Conservation (phyloP, 2,888 invertebrate genomes). For the Argyresthia goedartella region DNA sequence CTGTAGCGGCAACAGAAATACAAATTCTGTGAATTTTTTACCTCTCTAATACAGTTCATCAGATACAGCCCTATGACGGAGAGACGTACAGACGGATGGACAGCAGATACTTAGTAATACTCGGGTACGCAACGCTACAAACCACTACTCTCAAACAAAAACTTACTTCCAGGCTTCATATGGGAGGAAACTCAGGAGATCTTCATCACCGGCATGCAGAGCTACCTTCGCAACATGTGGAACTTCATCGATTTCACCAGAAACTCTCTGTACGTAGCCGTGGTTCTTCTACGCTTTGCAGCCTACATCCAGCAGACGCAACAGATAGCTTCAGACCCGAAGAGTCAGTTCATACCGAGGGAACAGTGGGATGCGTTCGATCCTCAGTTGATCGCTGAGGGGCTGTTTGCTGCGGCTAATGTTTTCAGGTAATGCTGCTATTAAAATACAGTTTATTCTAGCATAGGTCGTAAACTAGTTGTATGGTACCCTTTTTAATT, state of each 20-base stretch:
- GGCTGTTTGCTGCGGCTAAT: slow-evolving; percentile 94
- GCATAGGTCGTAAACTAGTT: too few relatives aligned
- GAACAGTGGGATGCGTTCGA: slow-evolving; percentile 94
- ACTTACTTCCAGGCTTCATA: slow-evolving; percentile 76
- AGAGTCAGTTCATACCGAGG: slow-evolving; percentile 81
- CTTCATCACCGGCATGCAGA: slow-evolving; percentile 86
- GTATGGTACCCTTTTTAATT: too few relatives aligned
- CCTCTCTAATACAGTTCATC: too few relatives aligned
- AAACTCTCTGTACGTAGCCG: slow-evolving; percentile 86
- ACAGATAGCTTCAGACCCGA: slow-evolving; percentile 77
- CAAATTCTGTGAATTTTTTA: too few relatives aligned
- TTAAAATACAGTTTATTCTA: too few relatives aligned
- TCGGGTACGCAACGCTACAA: too few relatives aligned
- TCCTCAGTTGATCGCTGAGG: slow-evolving; percentile 93
- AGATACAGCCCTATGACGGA: too few relatives aligned
- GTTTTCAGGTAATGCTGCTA: slow-evolving; percentile 78
- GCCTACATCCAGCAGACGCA: slow-evolving; percentile 82
- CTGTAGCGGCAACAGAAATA: too few relatives aligned
- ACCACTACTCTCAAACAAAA: too few relatives aligned
- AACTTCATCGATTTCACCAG: slow-evolving; percentile 96
- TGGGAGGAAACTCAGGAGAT: slow-evolving; percentile 95
- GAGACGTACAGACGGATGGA: too few relatives aligned
- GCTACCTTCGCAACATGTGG: slow-evolving; percentile 94
- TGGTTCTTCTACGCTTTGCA: slow-evolving; percentile 74
- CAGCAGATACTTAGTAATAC: too few relatives aligned